These are phyloP conservation scores for Spizaetus ornatus DNA, from an alignment of 2,113 vertebrate species.

Conservation along the genomic window DNA sequence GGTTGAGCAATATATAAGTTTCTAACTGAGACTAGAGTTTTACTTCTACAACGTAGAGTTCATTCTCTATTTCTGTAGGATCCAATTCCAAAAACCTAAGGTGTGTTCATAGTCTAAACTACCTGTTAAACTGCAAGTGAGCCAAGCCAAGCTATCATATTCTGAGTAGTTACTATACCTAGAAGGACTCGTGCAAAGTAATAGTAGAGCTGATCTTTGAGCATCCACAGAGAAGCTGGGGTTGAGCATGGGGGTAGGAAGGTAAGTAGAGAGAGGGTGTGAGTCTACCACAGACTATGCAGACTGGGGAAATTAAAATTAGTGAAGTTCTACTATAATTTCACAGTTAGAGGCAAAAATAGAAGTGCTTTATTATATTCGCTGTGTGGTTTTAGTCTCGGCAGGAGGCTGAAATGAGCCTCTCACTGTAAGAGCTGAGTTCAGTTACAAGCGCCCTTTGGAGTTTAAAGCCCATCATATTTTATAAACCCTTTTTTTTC, in stretches of 20 bases:
- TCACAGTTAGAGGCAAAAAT: background rate
- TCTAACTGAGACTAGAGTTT: background rate
- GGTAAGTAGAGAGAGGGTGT: background rate
- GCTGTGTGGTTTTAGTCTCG: background rate
- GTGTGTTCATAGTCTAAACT: background rate
- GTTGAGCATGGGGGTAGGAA: accelerated
- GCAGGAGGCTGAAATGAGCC: background rate
- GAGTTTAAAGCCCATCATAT: conserved; percentile 18
- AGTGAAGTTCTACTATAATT: background rate
- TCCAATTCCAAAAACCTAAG: background rate
- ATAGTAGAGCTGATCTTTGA: background rate
- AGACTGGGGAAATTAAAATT: background rate
- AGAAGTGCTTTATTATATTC: background rate
- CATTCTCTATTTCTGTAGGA: background rate
- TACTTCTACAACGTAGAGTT: background rate
- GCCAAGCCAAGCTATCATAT: background rate
- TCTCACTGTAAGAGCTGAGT: background rate
- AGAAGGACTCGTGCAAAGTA: background rate
- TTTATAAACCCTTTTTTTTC: background rate
- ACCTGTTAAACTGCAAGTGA: background rate
- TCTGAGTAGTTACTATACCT: background rate
- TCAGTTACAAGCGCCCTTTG: conserved; percentile 22
- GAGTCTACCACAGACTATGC: background rate
- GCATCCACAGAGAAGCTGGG: background rate
- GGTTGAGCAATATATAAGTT: background rate